A percentile compares a stretch with the other conserved stretches of the same genome.
Evolutionary conservation across 2,797 vertebrate species (phyloP).

Genomic region (Mormyrus hasselquistii): DNA sequence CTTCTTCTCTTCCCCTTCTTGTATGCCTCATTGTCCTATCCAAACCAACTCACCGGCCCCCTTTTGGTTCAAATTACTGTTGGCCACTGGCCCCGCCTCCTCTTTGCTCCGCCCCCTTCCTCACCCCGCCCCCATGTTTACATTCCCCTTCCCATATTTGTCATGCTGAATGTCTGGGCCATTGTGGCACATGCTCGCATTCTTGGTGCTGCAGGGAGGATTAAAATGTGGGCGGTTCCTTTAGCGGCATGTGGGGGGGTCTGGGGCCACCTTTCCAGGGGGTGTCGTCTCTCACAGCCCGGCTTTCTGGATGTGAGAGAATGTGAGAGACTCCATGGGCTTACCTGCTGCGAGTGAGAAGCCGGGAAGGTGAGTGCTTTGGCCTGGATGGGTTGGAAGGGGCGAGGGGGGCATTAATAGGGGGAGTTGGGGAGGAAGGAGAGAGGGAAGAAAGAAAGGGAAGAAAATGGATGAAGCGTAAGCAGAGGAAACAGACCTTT

Average conservation of each 20-base stretch:
- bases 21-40: background rate
- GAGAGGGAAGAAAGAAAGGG: background rate
- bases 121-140: slow-evolving; percentile 73
- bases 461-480: slow-evolving; percentile 26
- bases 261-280: background rate
- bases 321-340: background rate
- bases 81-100: slow-evolving; percentile 36
- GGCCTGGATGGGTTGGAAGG: background rate
- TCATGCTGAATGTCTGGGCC: slow-evolving; percentile 49
- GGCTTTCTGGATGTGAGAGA: background rate
- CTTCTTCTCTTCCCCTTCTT: background rate
- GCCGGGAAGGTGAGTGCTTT: background rate
- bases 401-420: background rate
- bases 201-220: slow-evolving; percentile 35
- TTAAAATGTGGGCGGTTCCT: slow-evolving; percentile 25
- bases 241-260: background rate
- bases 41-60: background rate
- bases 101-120: slow-evolving; percentile 23
- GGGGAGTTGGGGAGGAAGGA: background rate
- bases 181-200: slow-evolving; percentile 52
- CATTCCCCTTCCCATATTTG: slow-evolving; percentile 72
- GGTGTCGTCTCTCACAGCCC: background rate
- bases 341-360: background rate
- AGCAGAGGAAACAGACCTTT: slow-evolving; percentile 15
- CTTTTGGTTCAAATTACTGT: slow-evolving; percentile 66